These are phyloP conservation scores for Leptinotarsa juncta DNA, from an alignment of 2,888 invertebrate genomes.

Conservation along the genomic window DNA sequence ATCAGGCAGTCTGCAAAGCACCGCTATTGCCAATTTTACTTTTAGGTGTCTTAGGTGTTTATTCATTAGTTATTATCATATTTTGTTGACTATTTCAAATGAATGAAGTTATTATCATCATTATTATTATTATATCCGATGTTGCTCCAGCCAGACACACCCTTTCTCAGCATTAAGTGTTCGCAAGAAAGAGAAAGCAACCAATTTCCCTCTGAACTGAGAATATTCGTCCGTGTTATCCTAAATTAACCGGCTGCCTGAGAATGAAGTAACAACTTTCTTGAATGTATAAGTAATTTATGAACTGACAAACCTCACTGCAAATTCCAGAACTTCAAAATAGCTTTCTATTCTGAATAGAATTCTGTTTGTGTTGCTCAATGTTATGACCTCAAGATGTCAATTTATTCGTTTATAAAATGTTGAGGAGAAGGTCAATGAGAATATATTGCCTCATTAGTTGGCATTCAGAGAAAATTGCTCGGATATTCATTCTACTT, in stretches of 20 bases:
- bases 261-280: slow-evolving; percentile 14
- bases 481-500: not conserved
- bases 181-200: not conserved
- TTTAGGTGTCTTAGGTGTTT: too few relatives aligned
- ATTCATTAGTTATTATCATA: too few relatives aligned
- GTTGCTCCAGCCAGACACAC: too few relatives aligned
- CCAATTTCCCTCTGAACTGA: not conserved
- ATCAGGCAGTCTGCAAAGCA: too few relatives aligned
- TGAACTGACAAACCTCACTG: slow-evolving; percentile 8
- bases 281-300: slow-evolving; percentile 18
- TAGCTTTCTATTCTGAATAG: not conserved
- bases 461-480: not conserved
- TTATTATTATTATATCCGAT: too few relatives aligned
- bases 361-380: not conserved
- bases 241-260: slow-evolving; percentile 4
- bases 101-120: too few relatives aligned
- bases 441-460: not conserved
- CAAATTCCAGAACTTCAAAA: not conserved
- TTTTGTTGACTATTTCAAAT: too few relatives aligned
- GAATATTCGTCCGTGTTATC: slow-evolving; percentile 9
- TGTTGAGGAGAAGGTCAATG: not conserved
- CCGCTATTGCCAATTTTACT: too few relatives aligned
- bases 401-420: slow-evolving; percentile 4
- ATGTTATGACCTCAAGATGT: not conserved
- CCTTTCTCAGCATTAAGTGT: not conserved